Evolutionary conservation across 1,140 invertebrate genomes (phyloP).

Genomic region (Riptortus pedestris): DNA sequence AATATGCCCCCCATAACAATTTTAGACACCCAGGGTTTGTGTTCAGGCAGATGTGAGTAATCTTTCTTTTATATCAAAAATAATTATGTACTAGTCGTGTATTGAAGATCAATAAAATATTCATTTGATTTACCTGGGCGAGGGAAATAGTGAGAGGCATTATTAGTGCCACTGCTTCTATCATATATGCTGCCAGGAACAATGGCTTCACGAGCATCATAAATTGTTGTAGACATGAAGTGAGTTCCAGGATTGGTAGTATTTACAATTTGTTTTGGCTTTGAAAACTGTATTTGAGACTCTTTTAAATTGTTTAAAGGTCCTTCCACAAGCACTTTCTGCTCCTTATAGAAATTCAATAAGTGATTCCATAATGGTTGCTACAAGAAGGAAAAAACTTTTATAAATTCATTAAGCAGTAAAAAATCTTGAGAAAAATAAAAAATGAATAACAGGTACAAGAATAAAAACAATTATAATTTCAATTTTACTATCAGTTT

Average conservation of each 20-base stretch:
- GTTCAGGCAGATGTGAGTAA: too few species aligned
- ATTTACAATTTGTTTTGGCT: conserved; percentile 91
- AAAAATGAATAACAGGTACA: too few species aligned
- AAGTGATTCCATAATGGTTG: conserved; percentile 98
- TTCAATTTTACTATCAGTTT: too few species aligned
- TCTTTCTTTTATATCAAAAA: too few species aligned
- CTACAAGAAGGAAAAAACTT: conserved; percentile 37
- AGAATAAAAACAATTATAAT: too few species aligned
- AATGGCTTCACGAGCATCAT: conserved; percentile 79
- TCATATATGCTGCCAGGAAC: conserved; percentile 78
- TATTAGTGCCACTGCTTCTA: conserved; percentile 37
- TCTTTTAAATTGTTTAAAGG: conserved; percentile 95
- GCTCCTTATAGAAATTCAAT: conserved; percentile 94
- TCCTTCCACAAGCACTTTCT: conserved; percentile 94
- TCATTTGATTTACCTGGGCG: conserved; percentile 26
- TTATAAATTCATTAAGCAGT: neutral
- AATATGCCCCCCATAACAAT: too few species aligned
- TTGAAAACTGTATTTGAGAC: conserved; percentile 92
- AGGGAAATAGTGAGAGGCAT: conserved; percentile 40
- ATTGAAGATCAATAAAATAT: too few species aligned
- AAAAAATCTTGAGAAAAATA: too few species aligned
- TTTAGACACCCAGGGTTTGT: too few species aligned
- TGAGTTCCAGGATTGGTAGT: conserved; percentile 88
- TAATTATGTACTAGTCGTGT: too few species aligned
- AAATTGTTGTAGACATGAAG: conserved; percentile 94